Evolutionary conservation across 2,888 invertebrate genomes (phyloP), one percentile per base, ranked within the genome.

Genomic region (Pollenia angustigena): DNA sequence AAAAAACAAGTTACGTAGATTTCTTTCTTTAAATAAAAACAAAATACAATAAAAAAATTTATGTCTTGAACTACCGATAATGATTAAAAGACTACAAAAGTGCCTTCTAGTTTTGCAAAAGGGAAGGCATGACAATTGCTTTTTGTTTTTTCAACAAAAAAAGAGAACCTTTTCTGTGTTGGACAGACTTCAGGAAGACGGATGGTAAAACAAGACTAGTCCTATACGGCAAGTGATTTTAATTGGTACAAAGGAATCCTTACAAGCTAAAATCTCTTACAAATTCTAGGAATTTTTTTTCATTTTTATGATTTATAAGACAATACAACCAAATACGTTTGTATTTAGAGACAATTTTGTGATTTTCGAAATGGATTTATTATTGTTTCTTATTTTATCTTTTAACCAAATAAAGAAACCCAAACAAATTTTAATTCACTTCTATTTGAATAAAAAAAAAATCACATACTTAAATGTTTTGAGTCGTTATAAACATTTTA

Each of bases 31-130:
- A 32, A 32, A 0, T 6, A 4, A 4, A 32, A 32, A 32, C 32
- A 46, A 14, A 64, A 62, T 16, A 69, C 54, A 71, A 58, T 48
- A 48, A 11, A 40, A 18, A 48, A 50, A 18, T 50, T 48, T 62
- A 7, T 48, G 58, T 66, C 68, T 46, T 69, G 8, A 76, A 76
- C 75, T 66, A 76, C 75, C 80, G 74, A 81, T 81, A 80, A 80
- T 60, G 68, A 69, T 44, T 68, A 10, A 18, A 82, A 64, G 2
- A 69, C 52, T 69, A 72, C 14, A 76, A 66, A 66, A 74, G n/a
- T 56, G 12, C 7, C 42, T 48, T 32, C 11, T 62, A 44, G 18
- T 54, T 62, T 12, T 71, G n/a, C 9, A 46, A 48, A 72, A 58
- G n/a, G 10, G 40, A 66, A 50, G 2, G 42, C 32, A 32, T 18